Conservation (phyloP, 2,113 vertebrate genomes). For the Grammomys dolichurus region DNA sequence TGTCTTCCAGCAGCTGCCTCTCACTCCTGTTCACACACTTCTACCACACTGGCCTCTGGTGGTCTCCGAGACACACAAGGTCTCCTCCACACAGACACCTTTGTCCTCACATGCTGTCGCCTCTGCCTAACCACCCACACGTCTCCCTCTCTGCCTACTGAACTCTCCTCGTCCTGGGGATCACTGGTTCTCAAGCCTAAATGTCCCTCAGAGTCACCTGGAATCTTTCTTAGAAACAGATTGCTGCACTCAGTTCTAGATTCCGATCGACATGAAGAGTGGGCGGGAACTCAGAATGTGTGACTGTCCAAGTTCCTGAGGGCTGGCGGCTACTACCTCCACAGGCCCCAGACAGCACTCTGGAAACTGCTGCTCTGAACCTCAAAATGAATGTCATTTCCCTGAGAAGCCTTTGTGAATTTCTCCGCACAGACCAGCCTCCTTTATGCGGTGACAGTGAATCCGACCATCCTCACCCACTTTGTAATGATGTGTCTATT, state of each 20-base stretch:
- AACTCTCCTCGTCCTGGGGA: not conserved
- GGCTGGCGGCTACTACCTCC: not conserved
- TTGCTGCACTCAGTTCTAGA: not conserved
- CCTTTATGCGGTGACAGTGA: rapidly evolving
- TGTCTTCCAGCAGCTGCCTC: not conserved
- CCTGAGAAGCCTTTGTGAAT: not conserved
- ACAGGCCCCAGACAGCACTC: not conserved
- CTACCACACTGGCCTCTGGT: not conserved
- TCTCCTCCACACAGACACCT: not conserved
- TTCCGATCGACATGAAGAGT: not conserved
- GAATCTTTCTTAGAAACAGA: not conserved
- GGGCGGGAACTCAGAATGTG: not conserved
- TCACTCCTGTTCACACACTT: not conserved
- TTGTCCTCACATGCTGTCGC: rapidly evolving
- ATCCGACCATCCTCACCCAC: not conserved
- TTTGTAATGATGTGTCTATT: not conserved
- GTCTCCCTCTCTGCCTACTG: not conserved
- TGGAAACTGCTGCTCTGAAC: not conserved
- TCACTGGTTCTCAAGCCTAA: not conserved
- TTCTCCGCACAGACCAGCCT: not conserved
- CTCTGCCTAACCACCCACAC: not conserved
- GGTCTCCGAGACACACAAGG: rapidly evolving
- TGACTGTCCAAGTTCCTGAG: not conserved
- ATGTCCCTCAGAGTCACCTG: too few species aligned
- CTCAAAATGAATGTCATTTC: not conserved